These are phyloP conservation scores for Heliconius charithonia DNA, from an alignment of 2,888 invertebrate genomes.

Conservation along the genomic window DNA sequence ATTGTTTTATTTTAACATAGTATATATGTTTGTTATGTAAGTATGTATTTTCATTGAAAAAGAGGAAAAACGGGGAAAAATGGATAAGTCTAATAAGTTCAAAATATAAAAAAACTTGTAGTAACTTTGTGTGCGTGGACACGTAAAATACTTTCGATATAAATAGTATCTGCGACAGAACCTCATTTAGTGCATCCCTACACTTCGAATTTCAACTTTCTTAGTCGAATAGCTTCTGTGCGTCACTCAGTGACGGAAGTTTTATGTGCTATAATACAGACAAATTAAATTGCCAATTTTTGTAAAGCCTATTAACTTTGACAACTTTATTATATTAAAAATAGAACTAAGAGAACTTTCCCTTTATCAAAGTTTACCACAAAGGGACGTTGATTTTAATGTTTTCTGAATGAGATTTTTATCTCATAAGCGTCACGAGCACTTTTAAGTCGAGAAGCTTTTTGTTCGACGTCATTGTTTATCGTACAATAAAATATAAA, in stretches of 20 bases:
- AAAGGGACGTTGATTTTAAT: slow-evolving; percentile 22
- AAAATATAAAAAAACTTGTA: no score
- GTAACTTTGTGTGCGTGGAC: no score
- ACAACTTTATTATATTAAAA: slow-evolving; percentile 3
- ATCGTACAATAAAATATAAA: slow-evolving; percentile 10
- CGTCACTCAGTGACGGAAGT: not conserved
- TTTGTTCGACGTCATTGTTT: slow-evolving; percentile 15
- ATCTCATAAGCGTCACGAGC: slow-evolving; percentile 24
- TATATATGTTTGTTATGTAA: not conserved
- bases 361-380: slow-evolving; percentile 11
- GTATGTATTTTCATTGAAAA: no score
- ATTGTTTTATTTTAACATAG: not conserved
- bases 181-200: no score
- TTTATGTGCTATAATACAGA: not conserved
- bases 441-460: slow-evolving; percentile 25
- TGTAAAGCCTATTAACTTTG: not conserved
- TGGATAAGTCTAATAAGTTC: no score
- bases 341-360: not conserved
- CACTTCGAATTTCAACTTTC: no score
- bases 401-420: slow-evolving; percentile 30
- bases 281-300: not conserved
- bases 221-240: no score
- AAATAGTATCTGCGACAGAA: no score
- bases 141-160: no score
- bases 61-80: no score